These are phyloP conservation scores for Coelopa frigida DNA, from an alignment of 1,140 invertebrate species.

Conservation along the genomic window DNA sequence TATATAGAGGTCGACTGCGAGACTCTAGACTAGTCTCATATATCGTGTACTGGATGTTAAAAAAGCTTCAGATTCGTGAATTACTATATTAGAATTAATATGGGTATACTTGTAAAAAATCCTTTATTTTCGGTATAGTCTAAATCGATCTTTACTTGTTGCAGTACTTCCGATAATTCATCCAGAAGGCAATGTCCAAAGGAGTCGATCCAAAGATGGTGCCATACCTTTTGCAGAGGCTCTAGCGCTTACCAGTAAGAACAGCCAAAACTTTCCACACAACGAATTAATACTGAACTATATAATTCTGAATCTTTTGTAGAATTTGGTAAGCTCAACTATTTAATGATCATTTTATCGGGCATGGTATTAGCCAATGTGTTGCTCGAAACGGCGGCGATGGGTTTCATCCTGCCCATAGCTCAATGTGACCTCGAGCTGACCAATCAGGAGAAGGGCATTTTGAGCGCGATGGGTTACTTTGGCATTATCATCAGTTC, in stretches of 20 bases:
- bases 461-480: constrained; percentile 40
- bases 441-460: constrained; percentile 52
- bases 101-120: no score
- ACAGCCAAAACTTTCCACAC: neutral
- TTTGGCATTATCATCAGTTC: constrained; percentile 53
- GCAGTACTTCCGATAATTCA: no score
- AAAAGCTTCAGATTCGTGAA: no score
- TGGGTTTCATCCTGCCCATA: constrained; percentile 58
- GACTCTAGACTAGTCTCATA: no score
- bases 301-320: constrained; percentile 3
- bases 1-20: no score
- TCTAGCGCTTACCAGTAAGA: constrained; percentile 14
- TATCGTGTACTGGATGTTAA: no score
- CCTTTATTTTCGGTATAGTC: no score
- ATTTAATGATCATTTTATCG: constrained; percentile 50
- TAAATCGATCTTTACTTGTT: no score
- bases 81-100: no score
- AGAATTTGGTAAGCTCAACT: constrained; percentile 57
- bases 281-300: constrained; percentile 1
- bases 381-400: constrained; percentile 53
- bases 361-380: constrained; percentile 50
- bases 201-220: no score
- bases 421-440: constrained; percentile 61
- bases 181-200: no score
- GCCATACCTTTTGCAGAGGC: constrained; percentile 15